A percentile compares a stretch with the other conserved stretches of the same genome.
These are phyloP conservation scores for Lasius platythorax DNA, from an alignment of 2,888 invertebrate genomes.

Conservation along the genomic window DNA sequence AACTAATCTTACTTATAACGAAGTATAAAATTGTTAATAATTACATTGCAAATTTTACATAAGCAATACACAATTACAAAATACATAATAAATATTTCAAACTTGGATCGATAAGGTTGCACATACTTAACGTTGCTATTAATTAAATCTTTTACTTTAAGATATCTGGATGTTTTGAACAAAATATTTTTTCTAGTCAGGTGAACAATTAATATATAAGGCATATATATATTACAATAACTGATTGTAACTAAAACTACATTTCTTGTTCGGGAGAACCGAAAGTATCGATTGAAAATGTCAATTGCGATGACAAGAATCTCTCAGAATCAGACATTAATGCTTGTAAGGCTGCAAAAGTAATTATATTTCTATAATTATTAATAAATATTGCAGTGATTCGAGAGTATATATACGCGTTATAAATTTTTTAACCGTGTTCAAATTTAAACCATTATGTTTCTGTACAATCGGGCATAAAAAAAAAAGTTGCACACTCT, in stretches of 20 bases:
- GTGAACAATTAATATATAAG: background rate
- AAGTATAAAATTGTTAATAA: background rate
- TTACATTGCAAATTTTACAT: background rate
- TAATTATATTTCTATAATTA: conserved; percentile 22
- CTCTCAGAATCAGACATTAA: background rate
- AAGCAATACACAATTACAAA: background rate
- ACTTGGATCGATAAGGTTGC: background rate
- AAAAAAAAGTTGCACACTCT: background rate
- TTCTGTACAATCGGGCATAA: conserved; percentile 53
- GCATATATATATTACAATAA: background rate
- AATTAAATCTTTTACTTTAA: background rate
- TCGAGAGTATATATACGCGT: background rate
- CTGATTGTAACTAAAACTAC: background rate
- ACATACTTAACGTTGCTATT: background rate
- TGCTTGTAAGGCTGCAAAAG: background rate
- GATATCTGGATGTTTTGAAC: background rate
- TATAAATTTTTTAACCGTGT: background rate
- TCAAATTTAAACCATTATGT: conserved; percentile 16
- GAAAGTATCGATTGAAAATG: background rate
- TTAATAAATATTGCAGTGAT: background rate
- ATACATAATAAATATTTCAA: background rate
- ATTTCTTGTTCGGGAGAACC: background rate
- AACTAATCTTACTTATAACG: background rate
- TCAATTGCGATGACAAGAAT: background rate
- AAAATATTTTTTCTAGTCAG: conserved; percentile 20